Evolutionary conservation across 2,113 vertebrate species (phyloP).

Genomic region (Oceanodroma tethys): DNA sequence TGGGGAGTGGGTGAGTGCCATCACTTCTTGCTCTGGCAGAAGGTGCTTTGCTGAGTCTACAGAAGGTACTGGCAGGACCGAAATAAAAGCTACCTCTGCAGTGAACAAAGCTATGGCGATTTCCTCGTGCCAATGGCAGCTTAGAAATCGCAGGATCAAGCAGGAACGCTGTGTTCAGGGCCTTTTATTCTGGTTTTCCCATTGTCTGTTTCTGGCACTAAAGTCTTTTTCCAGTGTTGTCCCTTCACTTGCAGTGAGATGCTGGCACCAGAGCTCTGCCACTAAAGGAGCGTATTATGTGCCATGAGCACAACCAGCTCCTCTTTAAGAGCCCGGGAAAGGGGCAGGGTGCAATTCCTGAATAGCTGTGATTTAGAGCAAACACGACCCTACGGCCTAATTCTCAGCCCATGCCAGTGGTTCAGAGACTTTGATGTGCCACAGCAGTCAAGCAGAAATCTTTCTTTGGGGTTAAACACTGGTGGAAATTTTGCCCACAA

Average conservation of each 20-base stretch:
- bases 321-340: not conserved
- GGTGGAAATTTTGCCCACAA: not conserved
- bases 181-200: slow-evolving; percentile 40
- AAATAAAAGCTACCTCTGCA: slow-evolving; percentile 24
- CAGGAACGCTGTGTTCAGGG: slow-evolving; percentile 41
- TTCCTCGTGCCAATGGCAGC: not conserved
- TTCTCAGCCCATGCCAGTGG: not conserved
- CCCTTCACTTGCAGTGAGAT: not conserved
- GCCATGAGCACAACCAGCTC: not conserved
- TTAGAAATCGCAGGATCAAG: slow-evolving; percentile 36
- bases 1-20: not conserved
- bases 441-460: not conserved
- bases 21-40: not conserved
- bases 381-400: not conserved
- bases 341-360: not conserved
- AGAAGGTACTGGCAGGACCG: not conserved
- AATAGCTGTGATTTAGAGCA: slow-evolving; percentile 37
- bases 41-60: not conserved
- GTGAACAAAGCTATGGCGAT: not conserved
- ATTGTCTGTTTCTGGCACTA: slow-evolving; percentile 42
- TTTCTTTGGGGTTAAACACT: not conserved
- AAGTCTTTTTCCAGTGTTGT: not conserved
- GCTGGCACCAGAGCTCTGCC: not conserved
- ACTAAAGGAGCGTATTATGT: not conserved
- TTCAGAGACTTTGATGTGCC: not conserved